Conservation (phyloP, 2,113 vertebrate genomes). For the Ia io region DNA sequence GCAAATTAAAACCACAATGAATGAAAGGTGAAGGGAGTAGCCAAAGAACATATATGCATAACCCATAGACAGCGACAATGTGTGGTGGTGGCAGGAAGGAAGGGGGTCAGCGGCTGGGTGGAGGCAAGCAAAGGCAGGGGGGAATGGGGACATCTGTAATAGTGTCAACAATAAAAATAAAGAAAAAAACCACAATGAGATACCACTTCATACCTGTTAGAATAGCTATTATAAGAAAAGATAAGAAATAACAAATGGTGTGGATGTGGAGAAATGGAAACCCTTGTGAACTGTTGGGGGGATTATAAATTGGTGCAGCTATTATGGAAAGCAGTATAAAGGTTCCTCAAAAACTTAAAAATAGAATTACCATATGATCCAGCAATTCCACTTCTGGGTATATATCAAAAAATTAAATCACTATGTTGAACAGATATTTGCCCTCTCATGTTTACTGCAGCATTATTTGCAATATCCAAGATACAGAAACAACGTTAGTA, state of each 20-base stretch:
- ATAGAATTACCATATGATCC: background rate
- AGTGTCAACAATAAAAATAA: too few species aligned
- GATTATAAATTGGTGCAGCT: background rate
- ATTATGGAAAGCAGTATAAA: background rate
- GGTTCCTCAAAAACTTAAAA: background rate
- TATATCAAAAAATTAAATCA: background rate
- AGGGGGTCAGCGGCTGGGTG: too few species aligned
- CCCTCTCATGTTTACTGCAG: background rate
- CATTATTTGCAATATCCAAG: background rate
- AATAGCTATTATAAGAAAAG: background rate
- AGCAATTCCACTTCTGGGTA: background rate
- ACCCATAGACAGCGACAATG: too few species aligned
- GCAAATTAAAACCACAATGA: background rate
- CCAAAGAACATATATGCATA: too few species aligned
- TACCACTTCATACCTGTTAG: background rate
- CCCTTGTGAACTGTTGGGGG: background rate
- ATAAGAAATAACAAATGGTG: background rate
- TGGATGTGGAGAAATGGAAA: background rate
- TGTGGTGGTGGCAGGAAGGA: too few species aligned
- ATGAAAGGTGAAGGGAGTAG: too few species aligned
- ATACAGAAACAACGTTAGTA: background rate
- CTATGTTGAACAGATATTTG: background rate
- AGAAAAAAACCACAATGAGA: background rate
- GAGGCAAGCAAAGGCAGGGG: too few species aligned
- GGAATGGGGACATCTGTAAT: too few species aligned